Evolutionary conservation across 1,140 invertebrate genomes (phyloP), one percentile per base, ranked within the genome.

Genomic region (Acromyrmex charruanus): DNA sequence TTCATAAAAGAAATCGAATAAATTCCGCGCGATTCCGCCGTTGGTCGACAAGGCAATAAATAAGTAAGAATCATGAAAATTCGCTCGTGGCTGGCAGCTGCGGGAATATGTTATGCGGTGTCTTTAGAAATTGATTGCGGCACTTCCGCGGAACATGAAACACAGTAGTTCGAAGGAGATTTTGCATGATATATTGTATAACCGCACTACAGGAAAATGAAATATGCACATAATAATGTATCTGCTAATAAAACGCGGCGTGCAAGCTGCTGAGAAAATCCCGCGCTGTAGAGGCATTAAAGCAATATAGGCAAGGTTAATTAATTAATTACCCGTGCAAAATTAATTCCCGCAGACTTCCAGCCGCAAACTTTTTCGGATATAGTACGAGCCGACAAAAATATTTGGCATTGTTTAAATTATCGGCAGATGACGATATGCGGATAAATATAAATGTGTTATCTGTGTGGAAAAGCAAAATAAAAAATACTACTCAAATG

Each of bases 1-100:
- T 87, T 84, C 77, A 65, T n/a, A 77, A 74, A 87, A 89, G 82
- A 86, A 91, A 84, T 31, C 87, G 79, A 91, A 91, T 91, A 89
- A 91, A 91, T 89, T 89, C 59, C 80, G n/a, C n/a, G 58, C 53
- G 58, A 71, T 65, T 58, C 28, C 44, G 28, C 61, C 31, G 77
- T 82, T 61, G 84, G 55, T 77, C 65, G 39, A n/a, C 18, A 1
- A 16, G 16, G 21, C 51, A 44, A 65, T 58, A 35, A 81, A 82
- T 89, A 75, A 74, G 59, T 58, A 39, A 71, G 51, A 44, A 0
- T 16, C 51, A n/a, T 16, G 66, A 51, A 85, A 85, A 49, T 85
- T 77, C 44, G 58, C 21, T 71, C 53, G 77, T 14, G 21, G 51
- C 49, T 55, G 84, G 63, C 21, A 69, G 31, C 21, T 51, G 65